phyloP scores from a whole-genome alignment of 2,888 invertebrate genomes.

The Sarcophaga carnaria region DNA sequence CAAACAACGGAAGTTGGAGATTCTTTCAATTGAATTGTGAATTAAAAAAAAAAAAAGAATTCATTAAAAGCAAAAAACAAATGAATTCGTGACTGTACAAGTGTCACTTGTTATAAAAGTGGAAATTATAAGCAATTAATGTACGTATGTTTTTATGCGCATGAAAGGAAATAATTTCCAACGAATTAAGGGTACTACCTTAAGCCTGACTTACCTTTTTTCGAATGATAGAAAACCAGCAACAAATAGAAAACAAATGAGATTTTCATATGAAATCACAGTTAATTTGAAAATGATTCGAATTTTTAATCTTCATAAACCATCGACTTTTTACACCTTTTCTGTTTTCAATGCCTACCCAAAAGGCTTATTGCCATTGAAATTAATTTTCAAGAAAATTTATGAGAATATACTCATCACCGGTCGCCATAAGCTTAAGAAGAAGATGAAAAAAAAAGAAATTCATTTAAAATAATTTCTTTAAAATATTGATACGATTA shows the following conservation, averaged over 20 bases:
- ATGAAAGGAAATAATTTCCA: background rate
- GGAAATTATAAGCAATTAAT: constrained; percentile 37
- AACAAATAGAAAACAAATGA: background rate
- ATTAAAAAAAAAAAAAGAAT: background rate
- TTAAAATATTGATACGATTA: constrained; percentile 62
- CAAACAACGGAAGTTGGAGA: constrained; percentile 47
- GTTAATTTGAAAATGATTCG: constrained; percentile 34
- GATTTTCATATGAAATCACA: background rate
- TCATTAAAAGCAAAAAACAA: background rate
- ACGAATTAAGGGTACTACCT: background rate
- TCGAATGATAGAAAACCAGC: background rate
- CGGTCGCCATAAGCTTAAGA: background rate
- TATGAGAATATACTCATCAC: constrained; percentile 13
- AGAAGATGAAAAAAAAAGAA: constrained; percentile 29
- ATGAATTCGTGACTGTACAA: constrained; percentile 25
- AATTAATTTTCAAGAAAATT: constrained; percentile 15
- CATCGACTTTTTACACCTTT: constrained; percentile 53
- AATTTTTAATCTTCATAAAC: constrained; percentile 48
- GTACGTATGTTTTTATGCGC: background rate
- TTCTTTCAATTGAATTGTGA: background rate
- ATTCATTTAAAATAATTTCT: constrained; percentile 65
- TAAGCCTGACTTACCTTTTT: constrained; percentile 4
- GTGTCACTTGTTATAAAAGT: constrained; percentile 38
- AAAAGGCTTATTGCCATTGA: constrained; percentile 1
- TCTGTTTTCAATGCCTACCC: constrained; percentile 1